Conservation (phyloP, 2,797 vertebrate species). For the Neosilurus mollespiculum region DNA sequence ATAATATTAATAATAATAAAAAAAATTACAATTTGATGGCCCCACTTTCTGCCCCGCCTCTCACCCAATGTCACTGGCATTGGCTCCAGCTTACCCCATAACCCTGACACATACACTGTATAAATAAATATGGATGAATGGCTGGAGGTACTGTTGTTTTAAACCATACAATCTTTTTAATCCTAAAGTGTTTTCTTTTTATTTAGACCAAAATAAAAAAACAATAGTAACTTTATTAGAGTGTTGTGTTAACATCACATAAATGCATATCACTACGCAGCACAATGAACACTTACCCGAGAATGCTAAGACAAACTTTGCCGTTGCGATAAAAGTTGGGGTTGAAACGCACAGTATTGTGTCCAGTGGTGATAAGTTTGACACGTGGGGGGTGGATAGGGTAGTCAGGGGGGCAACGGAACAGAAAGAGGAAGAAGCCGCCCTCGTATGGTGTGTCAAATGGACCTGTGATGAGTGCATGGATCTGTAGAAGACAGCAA, state of each 20-base stretch:
- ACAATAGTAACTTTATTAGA: background rate
- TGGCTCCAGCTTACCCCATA: no score
- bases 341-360: slow-evolving; percentile 98
- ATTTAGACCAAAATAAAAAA: background rate
- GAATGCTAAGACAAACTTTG: slow-evolving; percentile 98
- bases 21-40: no score
- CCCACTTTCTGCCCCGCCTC: no score
- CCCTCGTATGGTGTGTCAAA: slow-evolving; percentile 99
- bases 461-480: slow-evolving; percentile 95
- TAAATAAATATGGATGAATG: no score
- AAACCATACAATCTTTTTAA: background rate
- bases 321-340: slow-evolving; percentile 99
- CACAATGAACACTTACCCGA: slow-evolving; percentile 80
- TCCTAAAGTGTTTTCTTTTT: background rate
- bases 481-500: slow-evolving; percentile 77
- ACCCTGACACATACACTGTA: no score
- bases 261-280: background rate
- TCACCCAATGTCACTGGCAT: no score
- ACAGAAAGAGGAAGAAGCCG: slow-evolving; percentile 98
- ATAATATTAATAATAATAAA: no score
- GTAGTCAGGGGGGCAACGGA: slow-evolving; percentile 98
- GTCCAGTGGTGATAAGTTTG: slow-evolving; percentile 97
- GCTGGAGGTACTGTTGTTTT: background rate
- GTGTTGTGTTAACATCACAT: background rate
- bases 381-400: slow-evolving; percentile 97